These are phyloP conservation scores for Craterocephalus amniculus DNA, from an alignment of 2,797 vertebrate genomes.

Conservation along the genomic window DNA sequence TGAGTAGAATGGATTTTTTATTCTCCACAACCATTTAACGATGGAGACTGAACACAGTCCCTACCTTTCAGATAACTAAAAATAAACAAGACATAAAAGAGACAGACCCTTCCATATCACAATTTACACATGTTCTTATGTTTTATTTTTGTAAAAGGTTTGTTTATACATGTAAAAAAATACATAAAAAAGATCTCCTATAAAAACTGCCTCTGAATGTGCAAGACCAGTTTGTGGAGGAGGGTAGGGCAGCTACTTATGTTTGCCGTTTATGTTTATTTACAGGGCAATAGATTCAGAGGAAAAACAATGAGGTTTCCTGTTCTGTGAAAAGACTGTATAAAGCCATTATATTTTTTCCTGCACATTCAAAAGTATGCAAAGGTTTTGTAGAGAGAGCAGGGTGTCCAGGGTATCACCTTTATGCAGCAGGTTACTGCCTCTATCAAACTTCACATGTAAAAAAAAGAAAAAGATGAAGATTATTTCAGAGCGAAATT, in stretches of 20 bases:
- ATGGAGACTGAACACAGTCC: too few species aligned
- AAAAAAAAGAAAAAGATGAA: neutral
- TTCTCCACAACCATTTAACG: too few species aligned
- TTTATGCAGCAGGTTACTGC: neutral
- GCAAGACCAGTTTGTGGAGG: neutral
- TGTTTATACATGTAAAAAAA: too few species aligned
- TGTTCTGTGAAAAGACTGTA: neutral
- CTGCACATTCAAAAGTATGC: neutral
- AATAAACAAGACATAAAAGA: too few species aligned
- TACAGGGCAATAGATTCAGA: neutral
- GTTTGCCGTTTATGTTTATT: neutral
- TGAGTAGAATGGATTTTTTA: too few species aligned
- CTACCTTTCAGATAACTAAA: too few species aligned
- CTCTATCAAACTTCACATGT: neutral
- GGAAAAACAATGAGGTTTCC: neutral
- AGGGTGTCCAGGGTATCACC: neutral
- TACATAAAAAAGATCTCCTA: too few species aligned
- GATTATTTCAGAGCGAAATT: conserved; percentile 35
- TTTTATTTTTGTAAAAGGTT: too few species aligned
- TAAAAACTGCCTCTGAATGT: neutral
- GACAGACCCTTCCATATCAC: too few species aligned
- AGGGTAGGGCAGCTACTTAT: neutral
- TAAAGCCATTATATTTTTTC: neutral
- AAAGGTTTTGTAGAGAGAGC: neutral
- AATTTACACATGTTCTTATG: too few species aligned